Percentiles rank a stretch among this genome's conserved stretches.
Evolutionary conservation across 2,888 invertebrate genomes (phyloP).

Genomic region (Abrostola triplasia): DNA sequence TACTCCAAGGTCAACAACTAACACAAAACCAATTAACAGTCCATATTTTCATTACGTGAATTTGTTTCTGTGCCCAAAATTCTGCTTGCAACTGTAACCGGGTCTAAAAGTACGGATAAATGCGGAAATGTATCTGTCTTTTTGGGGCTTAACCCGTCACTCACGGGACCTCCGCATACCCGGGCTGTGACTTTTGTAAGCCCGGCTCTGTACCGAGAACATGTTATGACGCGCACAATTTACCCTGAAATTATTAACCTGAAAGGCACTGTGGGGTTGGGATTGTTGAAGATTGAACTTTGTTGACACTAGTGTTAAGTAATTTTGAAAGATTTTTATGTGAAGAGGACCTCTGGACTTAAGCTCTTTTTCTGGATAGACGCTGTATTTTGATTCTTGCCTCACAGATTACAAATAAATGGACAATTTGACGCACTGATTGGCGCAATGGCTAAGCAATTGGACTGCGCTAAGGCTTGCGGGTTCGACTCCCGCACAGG

Average conservation of each 20-base stretch:
- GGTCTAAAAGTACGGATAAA: background rate
- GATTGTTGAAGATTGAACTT: background rate
- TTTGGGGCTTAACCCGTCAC: conserved; percentile 22
- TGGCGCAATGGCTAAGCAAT: too few relatives aligned
- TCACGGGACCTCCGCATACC: conserved; percentile 7
- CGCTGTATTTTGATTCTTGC: too few relatives aligned
- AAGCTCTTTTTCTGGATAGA: too few relatives aligned
- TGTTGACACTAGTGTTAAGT: background rate
- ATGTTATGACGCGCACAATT: background rate
- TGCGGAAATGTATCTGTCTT: conserved; percentile 18
- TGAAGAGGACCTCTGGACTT: too few relatives aligned
- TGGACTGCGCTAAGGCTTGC: too few relatives aligned
- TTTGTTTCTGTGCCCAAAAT: background rate
- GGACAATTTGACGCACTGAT: too few relatives aligned
- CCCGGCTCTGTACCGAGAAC: conserved; percentile 3
- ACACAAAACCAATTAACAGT: too few relatives aligned
- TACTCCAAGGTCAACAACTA: too few relatives aligned
- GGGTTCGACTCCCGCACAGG: too few relatives aligned
- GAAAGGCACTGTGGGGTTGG: background rate
- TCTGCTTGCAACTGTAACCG: background rate
- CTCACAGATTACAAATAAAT: too few relatives aligned
- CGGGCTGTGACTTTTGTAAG: conserved; percentile 18
- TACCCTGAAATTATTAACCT: conserved; percentile 1
- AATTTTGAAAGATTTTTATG: too few relatives aligned
- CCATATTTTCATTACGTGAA: too few relatives aligned